phyloP scores from a whole-genome alignment of 2,797 vertebrate genomes.

The Oceanodroma leucorhoa region DNA sequence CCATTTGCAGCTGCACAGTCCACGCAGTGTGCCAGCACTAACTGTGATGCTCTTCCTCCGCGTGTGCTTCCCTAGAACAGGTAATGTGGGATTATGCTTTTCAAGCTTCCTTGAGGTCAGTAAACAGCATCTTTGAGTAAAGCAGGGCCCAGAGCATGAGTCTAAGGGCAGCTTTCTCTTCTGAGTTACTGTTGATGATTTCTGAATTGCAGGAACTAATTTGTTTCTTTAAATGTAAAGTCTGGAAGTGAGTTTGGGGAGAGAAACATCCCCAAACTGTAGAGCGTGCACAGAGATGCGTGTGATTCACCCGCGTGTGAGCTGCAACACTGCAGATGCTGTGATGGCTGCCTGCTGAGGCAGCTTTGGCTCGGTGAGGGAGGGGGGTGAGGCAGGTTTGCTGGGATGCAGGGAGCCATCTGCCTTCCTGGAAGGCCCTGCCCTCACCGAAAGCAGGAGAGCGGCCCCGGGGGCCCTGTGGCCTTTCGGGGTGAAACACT shows the following conservation, averaged over 20 bases:
- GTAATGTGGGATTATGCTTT: neutral
- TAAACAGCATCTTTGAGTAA: neutral
- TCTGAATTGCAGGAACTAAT: neutral
- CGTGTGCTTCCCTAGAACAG: neutral
- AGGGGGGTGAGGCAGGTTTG: neutral
- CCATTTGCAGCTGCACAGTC: neutral
- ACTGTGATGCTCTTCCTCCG: neutral
- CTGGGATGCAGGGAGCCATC: neutral
- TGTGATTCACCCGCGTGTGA: neutral
- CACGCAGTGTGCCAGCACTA: fast-evolving
- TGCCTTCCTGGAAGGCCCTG: neutral
- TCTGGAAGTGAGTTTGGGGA: neutral
- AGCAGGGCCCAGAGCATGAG: neutral
- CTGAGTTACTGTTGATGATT: neutral
- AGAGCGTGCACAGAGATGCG: fast-evolving
- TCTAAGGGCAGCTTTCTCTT: neutral
- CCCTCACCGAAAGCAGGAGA: too few species aligned
- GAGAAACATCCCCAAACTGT: neutral
- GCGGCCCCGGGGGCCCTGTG: fast-evolving
- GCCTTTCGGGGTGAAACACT: neutral
- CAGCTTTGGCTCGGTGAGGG: neutral
- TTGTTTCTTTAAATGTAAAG: neutral
- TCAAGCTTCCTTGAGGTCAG: neutral
- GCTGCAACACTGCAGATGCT: neutral
- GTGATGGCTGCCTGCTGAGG: neutral